Evolutionary conservation across 2,797 vertebrate genomes (phyloP).

Genomic region (Cyprinella venusta): DNA sequence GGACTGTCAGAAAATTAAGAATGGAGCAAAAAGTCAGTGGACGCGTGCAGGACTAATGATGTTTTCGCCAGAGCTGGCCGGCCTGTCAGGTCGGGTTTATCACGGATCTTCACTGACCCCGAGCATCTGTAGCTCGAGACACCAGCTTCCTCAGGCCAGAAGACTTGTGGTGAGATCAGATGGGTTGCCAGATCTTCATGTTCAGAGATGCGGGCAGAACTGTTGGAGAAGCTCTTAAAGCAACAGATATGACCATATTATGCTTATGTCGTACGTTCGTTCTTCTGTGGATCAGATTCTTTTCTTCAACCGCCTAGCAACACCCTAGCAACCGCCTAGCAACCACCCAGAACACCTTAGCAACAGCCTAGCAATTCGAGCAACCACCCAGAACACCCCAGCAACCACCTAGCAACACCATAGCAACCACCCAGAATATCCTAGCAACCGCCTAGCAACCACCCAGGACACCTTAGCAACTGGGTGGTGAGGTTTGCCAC

Average conservation of each 20-base stretch:
- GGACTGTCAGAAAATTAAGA: constrained; percentile 56
- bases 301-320: no score
- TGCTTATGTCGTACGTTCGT: neutral
- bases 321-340: no score
- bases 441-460: no score
- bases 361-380: no score
- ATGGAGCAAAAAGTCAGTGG: constrained; percentile 1
- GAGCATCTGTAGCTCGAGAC: neutral
- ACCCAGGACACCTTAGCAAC: no score
- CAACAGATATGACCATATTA: no score
- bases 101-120: constrained; percentile 1
- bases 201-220: neutral
- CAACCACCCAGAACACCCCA: no score
- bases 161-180: neutral
- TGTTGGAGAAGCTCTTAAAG: neutral
- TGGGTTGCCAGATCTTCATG: neutral
- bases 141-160: neutral
- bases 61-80: neutral
- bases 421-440: no score
- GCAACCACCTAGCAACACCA: no score
- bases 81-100: constrained; percentile 13
- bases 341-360: no score
- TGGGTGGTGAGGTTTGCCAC: no score
- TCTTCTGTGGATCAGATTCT: neutral
- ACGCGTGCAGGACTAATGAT: neutral